These are phyloP conservation scores for Takifugu bimaculatus DNA, from an alignment of 2,113 vertebrate species.

Conservation along the genomic window DNA sequence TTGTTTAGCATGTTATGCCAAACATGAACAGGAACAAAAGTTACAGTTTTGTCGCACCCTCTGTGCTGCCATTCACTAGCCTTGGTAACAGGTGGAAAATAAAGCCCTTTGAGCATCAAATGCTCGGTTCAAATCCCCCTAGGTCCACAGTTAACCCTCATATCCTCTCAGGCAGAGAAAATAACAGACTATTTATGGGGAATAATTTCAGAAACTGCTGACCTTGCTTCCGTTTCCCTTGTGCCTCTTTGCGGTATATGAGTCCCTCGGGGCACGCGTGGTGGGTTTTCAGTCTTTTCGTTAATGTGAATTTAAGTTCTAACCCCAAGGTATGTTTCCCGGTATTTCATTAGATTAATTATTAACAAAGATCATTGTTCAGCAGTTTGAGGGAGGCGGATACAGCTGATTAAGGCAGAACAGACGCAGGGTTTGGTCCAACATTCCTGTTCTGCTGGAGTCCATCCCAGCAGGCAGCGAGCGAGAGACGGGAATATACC, in stretches of 20 bases:
- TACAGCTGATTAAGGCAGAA: constrained; percentile 4
- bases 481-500: too few relatives aligned
- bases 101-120: not conserved
- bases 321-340: constrained; percentile 37
- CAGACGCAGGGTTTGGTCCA: too few relatives aligned
- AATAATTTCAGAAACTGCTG: constrained; percentile 57
- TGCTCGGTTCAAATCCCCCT: not conserved
- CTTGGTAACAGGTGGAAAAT: not conserved
- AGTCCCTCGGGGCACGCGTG: constrained; percentile 40
- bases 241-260: constrained; percentile 20
- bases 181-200: constrained; percentile 32
- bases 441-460: too few relatives aligned
- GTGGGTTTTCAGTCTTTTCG: constrained; percentile 51
- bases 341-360: constrained; percentile 54
- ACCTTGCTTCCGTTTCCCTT: constrained; percentile 20
- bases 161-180: constrained; percentile 16
- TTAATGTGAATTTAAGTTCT: constrained; percentile 29
- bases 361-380: constrained; percentile 53
- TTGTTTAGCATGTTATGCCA: too few relatives aligned
- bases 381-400: constrained; percentile 30
- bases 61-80: too few relatives aligned
- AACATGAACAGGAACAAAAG: too few relatives aligned
- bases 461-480: too few relatives aligned
- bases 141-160: not conserved
- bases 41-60: too few relatives aligned